These are phyloP conservation scores for Ianthella basta DNA, from an alignment of 37 sponge, comb jelly and placozoan genomes.

Conservation along the genomic window DNA sequence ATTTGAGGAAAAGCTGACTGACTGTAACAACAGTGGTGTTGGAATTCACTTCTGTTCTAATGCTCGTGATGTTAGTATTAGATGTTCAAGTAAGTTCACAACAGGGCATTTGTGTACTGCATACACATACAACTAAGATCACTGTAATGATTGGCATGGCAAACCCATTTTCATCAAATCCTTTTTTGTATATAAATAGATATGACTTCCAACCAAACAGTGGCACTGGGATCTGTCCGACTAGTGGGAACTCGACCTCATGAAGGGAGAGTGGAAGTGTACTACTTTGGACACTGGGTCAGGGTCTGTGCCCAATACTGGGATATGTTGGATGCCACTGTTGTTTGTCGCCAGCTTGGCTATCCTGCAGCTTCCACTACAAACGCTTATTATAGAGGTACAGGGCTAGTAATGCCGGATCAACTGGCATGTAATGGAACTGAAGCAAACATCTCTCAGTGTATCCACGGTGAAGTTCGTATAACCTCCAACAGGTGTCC, in stretches of 20 bases:
- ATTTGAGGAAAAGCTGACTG: not conserved
- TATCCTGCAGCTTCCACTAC: slow-evolving; percentile 30
- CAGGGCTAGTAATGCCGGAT: slow-evolving; percentile 10
- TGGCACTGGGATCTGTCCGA: slow-evolving; percentile 4
- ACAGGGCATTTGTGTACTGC: not conserved
- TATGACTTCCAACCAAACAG: not conserved
- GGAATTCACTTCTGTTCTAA: slow-evolving; percentile 21
- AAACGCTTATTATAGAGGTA: not conserved
- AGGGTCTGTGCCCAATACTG: slow-evolving; percentile 33
- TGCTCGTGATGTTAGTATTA: slow-evolving; percentile 23
- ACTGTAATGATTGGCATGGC: not conserved
- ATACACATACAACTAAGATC: not conserved
- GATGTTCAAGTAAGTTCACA: slow-evolving; percentile 31
- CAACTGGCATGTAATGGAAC: slow-evolving; percentile 29
- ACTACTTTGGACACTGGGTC: slow-evolving; percentile 29
- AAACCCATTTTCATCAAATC: not conserved
- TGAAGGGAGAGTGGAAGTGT: slow-evolving; percentile 44
- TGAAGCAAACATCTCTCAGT: slow-evolving; percentile 2
- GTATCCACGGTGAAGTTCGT: no score
- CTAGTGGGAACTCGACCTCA: not conserved
- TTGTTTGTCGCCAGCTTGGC: slow-evolving; percentile 55
- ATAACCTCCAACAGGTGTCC: no score
- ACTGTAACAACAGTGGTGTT: slow-evolving; percentile 27
- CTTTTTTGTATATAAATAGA: not conserved
- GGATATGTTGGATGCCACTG: slow-evolving; percentile 38